A percentile compares a stretch with the other conserved stretches of the same genome.
phyloP scores from a whole-genome alignment of 2,113 vertebrate species.

The Corydoras sp. region DNA sequence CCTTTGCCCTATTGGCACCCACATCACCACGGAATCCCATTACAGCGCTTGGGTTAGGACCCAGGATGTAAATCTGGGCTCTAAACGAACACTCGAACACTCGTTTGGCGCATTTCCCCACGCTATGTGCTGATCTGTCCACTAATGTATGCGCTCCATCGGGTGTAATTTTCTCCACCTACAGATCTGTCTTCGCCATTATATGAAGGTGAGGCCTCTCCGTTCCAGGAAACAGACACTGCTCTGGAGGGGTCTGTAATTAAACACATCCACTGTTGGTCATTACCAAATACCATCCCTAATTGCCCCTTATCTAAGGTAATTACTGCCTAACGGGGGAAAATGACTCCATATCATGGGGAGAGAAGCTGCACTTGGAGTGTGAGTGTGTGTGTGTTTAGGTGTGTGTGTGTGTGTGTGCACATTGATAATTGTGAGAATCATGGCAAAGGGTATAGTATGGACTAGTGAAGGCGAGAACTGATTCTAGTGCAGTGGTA shows the following conservation, averaged over 20 bases:
- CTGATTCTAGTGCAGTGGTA: slow-evolving; percentile 9
- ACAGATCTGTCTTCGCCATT: slow-evolving; percentile 46
- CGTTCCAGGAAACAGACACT: slow-evolving; percentile 59
- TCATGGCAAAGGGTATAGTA: slow-evolving; percentile 20
- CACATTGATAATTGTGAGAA: slow-evolving; percentile 22
- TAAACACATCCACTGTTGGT: slow-evolving; percentile 70
- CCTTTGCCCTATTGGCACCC: slow-evolving; percentile 57
- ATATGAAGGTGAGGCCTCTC: slow-evolving; percentile 49
- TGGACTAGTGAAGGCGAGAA: slow-evolving; percentile 16
- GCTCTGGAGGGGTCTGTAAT: slow-evolving; percentile 62
- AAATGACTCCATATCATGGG: slow-evolving; percentile 47
- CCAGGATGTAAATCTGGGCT: slow-evolving; percentile 5
- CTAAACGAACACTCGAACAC: not conserved
- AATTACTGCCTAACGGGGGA: slow-evolving; percentile 61
- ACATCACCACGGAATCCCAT: slow-evolving; percentile 43
- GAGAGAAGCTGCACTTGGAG: slow-evolving; percentile 34
- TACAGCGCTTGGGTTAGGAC: slow-evolving; percentile 37
- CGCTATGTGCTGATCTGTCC: slow-evolving; percentile 2
- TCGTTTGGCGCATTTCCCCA: slow-evolving; percentile 9
- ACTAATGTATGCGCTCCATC: slow-evolving; percentile 11
- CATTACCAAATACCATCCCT: slow-evolving; percentile 68
- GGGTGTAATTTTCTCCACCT: slow-evolving; percentile 34
- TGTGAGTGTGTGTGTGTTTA: slow-evolving; percentile 23
- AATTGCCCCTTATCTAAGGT: slow-evolving; percentile 69
- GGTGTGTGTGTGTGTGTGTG: slow-evolving; percentile 28